phyloP scores from a whole-genome alignment of 2,113 vertebrate species.

The Tachysurus vachellii region DNA sequence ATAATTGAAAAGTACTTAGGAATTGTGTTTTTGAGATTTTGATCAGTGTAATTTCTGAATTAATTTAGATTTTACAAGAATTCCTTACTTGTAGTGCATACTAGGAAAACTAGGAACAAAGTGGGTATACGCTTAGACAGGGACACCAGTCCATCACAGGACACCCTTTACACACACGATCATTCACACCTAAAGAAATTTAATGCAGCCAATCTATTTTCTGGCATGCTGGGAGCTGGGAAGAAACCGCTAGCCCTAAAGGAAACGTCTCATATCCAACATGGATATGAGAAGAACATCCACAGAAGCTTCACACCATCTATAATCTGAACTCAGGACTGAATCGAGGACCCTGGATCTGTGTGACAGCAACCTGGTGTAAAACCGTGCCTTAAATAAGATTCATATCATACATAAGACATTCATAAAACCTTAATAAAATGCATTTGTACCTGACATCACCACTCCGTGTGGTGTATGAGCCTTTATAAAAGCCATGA shows the following conservation, averaged over 20 bases:
- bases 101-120: background rate
- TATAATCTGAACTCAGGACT: background rate
- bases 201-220: background rate
- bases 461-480: constrained; percentile 80
- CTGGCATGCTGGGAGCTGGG: background rate
- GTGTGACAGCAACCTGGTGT: background rate
- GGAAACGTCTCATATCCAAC: too few relatives aligned
- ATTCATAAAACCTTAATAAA: background rate
- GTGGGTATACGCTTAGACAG: background rate
- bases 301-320: background rate
- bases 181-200: background rate
- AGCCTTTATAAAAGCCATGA: constrained; percentile 89
- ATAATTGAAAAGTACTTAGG: too few relatives aligned
- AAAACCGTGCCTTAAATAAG: background rate
- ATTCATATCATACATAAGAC: background rate
- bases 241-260: background rate
- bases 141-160: background rate
- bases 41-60: too few relatives aligned
- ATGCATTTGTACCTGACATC: constrained; percentile 75
- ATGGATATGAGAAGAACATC: background rate
- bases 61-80: too few relatives aligned
- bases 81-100: too few relatives aligned
- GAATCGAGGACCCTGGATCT: background rate
- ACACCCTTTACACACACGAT: background rate
- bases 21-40: too few relatives aligned